Base-by-base conservation (phyloP, 2,888 invertebrate species). In the Callimorpha dominula region DNA sequence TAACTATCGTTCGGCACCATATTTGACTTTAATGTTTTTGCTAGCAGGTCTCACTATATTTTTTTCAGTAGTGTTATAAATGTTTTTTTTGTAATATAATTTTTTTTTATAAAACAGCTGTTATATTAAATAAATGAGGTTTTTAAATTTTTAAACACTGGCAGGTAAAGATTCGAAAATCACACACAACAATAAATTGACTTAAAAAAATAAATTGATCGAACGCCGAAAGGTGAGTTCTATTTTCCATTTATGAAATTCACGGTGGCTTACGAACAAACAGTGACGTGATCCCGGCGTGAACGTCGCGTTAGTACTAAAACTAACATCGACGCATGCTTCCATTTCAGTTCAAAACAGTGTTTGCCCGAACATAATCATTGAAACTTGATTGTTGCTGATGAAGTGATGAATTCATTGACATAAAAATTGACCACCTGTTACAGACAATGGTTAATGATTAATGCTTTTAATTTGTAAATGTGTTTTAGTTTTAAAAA, bases 381-480 rank as follows among this genome's bases (percentile, higher is more conserved):
- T 84, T 78, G 60, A 73, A 78, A 85, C 83, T 85, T 87, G 85
- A 87, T 88, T 87, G 86, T 72, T 74, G 70, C 79, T 89, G 87
- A 90, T 90, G 87, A 88, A 91, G 79, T 89, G 87, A 90, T 90
- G 87, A 88, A 91, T 90, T 87, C 86, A 88, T 89, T 90, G 89
- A 90, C 88, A 89, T 87, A 83, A 72, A 85, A 87, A 84, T 89
- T 88, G 84, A 87, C 85, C 88, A 88, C 78, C 83, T 87, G 86
- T 83, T 83, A 80, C 65, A 68, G 77, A 79, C 84, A 85, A 86
- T 87, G 83, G 75, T 76, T 54, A 50, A 64, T 42, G 40, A 63
- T 75, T 77, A 76, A 76, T 76, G 64, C 73, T 80, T 20, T 40
- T 65, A 14, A 40, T 60, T 62, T 40, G 12, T 60, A 46, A n/a